Base-by-base conservation (phyloP, 2,797 vertebrate genomes). In the Crotalus adamanteus region DNA sequence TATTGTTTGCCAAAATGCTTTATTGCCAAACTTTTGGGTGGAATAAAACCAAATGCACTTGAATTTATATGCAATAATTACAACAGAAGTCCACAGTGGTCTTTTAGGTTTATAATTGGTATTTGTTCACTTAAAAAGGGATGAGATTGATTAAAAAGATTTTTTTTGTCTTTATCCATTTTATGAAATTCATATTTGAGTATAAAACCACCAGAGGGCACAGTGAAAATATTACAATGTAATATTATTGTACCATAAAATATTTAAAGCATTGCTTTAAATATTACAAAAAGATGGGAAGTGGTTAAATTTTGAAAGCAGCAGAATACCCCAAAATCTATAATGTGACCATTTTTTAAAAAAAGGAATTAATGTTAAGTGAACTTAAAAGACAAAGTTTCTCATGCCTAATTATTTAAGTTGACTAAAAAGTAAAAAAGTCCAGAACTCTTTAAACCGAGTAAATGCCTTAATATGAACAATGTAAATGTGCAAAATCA, bases 201-300 rank as follows among this genome's bases (percentile, higher is more conserved):
- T 90, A 0, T 26, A 88, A 95, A 96, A 95, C 97, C 98, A 97
- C 93, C 96, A 98, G 98, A 96, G 97, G 98, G 98, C 97, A 96
- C 88, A 94, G 73, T 55, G 73, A 95, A 96, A 94, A 86, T 92
- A 88, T 18, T 69, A 37, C 88, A n/a, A 47, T 91, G 95, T 92
- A 94, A 91, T 78, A 78, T 93, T 95, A 93, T 96, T 89, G 37
- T 83, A 93, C 83, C 95, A 94, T 94, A 93, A 94, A 95, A 25
- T 86, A 56, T 63, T 8, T 18, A 4, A 93, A 94, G 91, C 94
- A 95, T 94, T 93, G 85, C 94, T 20, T 20, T 85, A 91, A 91
- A 89, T 28, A 0, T 85, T 87, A 73, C 92, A 25, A 88, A 78
- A 87, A 37, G 37, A 86, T 73, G n/a, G 25, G 8, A 42, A 20